phyloP scores from a whole-genome alignment of 2,888 invertebrate genomes.

The Lepidocyrtinus sp. region DNA sequence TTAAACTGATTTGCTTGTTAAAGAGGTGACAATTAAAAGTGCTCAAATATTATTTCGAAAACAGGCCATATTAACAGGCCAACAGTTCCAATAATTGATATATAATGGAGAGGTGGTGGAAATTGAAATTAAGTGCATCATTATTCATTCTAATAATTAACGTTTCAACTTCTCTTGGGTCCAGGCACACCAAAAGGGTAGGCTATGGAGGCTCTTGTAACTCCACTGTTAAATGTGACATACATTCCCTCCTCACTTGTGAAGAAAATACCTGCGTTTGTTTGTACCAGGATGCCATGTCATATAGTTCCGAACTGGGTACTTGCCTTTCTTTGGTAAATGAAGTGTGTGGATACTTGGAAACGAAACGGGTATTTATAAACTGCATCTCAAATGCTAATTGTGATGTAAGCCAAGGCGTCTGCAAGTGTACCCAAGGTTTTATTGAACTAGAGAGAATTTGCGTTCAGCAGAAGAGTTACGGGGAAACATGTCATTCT shows the following conservation, averaged over 20 bases:
- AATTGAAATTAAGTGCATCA: neutral
- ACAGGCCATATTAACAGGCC: no score
- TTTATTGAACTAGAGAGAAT: conserved; percentile 28
- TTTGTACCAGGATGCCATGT: conserved; percentile 39
- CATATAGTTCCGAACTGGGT: conserved; percentile 23
- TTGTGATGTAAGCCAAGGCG: conserved; percentile 46
- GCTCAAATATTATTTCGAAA: no score
- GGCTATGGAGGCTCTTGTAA: conserved; percentile 38
- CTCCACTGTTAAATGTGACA: conserved; percentile 38
- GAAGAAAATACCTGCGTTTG: conserved; percentile 38
- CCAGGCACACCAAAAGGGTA: conserved; percentile 16
- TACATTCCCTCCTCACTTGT: conserved; percentile 38
- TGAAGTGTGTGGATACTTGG: conserved; percentile 47
- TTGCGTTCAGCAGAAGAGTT: conserved; percentile 35
- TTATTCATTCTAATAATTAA: neutral
- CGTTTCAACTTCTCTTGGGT: no score
- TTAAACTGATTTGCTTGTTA: no score
- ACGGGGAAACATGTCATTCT: conserved; percentile 39
- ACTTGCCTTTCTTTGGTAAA: conserved; percentile 39
- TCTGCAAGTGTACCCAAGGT: conserved; percentile 40
- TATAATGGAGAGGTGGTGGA: neutral
- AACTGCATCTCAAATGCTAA: conserved; percentile 34
- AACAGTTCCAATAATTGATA: no score
- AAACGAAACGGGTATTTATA: conserved; percentile 43
- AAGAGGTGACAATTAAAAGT: no score